A percentile compares a stretch with the other conserved stretches of the same genome.
These are phyloP conservation scores for Dromococcyx pavoninus DNA, from an alignment of 2,797 vertebrate species.

Conservation along the genomic window DNA sequence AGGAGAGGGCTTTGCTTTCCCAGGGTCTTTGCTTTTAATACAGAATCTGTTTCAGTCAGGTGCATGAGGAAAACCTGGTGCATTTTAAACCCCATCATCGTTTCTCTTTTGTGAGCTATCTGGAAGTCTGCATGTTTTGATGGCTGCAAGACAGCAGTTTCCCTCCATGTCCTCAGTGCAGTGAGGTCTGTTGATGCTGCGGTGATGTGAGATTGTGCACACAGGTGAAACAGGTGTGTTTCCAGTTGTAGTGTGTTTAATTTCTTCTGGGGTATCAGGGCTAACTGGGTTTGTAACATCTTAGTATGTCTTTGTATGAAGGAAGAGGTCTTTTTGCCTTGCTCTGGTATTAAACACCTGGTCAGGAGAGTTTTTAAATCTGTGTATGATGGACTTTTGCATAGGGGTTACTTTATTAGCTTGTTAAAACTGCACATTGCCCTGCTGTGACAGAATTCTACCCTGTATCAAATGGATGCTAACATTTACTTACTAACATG, in stretches of 20 bases:
- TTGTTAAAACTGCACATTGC: accelerated
- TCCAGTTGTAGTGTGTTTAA: not conserved
- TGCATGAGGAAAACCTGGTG: not conserved
- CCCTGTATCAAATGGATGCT: not conserved
- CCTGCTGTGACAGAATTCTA: not conserved
- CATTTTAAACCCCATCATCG: not conserved
- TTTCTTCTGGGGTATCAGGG: not conserved
- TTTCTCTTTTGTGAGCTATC: not conserved
- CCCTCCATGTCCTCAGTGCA: accelerated
- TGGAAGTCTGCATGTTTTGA: not conserved
- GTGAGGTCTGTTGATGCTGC: not conserved
- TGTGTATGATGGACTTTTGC: not conserved
- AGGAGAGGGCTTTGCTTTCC: not conserved
- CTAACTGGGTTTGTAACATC: not conserved
- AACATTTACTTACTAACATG: not conserved
- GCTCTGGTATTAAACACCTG: not conserved
- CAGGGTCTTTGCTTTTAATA: not conserved
- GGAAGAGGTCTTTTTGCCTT: not conserved
- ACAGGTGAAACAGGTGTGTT: not conserved
- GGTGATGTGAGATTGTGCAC: accelerated
- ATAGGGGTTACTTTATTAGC: not conserved
- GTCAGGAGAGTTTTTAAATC: not conserved
- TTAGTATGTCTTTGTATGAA: not conserved
- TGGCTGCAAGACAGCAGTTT: not conserved
- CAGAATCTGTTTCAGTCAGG: not conserved